A percentile compares a stretch with the other conserved stretches of the same genome.
These are phyloP conservation scores for Takifugu rubripes DNA, from an alignment of 2,797 vertebrate species.

Conservation along the genomic window DNA sequence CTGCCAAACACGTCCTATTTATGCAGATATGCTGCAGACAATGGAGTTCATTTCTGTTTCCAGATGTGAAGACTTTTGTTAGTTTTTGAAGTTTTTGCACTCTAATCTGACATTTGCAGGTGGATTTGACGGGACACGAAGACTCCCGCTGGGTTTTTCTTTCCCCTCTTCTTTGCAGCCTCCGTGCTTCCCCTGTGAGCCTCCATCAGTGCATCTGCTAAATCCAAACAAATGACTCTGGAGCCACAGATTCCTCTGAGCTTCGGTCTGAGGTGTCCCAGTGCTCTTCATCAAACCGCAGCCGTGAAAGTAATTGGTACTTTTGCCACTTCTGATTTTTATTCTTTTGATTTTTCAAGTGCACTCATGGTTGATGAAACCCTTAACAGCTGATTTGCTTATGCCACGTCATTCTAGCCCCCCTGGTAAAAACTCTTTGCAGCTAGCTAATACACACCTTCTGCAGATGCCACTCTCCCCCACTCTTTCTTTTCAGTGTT, in stretches of 20 bases:
- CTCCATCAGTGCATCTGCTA: constrained; percentile 1
- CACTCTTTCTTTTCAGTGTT: too few relatives aligned
- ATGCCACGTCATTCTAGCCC: not conserved
- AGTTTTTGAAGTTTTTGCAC: too few relatives aligned
- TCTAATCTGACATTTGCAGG: too few relatives aligned
- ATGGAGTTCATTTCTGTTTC: too few relatives aligned
- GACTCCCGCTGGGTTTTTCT: not conserved
- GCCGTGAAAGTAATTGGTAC: constrained; percentile 13
- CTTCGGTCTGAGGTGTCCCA: constrained; percentile 1
- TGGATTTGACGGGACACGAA: too few relatives aligned
- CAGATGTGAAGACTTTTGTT: too few relatives aligned
- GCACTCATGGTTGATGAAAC: constrained; percentile 15
- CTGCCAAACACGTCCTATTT: too few relatives aligned
- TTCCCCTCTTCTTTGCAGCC: not conserved
- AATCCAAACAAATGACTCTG: constrained; percentile 11
- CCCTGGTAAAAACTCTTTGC: not conserved
- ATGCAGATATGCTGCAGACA: too few relatives aligned
- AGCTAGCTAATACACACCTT: not conserved
- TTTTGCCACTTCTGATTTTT: constrained; percentile 1
- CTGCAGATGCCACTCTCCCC: too few relatives aligned
- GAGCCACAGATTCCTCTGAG: constrained; percentile 2
- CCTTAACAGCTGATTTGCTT: constrained; percentile 5
- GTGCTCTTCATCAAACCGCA: constrained; percentile 16
- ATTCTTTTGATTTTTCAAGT: not conserved
- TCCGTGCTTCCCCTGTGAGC: not conserved